A percentile compares a stretch with the other conserved stretches of the same genome.
These are phyloP conservation scores for Campopleginae sp. DNA, from an alignment of 2,888 invertebrate genomes.

Conservation along the genomic window DNA sequence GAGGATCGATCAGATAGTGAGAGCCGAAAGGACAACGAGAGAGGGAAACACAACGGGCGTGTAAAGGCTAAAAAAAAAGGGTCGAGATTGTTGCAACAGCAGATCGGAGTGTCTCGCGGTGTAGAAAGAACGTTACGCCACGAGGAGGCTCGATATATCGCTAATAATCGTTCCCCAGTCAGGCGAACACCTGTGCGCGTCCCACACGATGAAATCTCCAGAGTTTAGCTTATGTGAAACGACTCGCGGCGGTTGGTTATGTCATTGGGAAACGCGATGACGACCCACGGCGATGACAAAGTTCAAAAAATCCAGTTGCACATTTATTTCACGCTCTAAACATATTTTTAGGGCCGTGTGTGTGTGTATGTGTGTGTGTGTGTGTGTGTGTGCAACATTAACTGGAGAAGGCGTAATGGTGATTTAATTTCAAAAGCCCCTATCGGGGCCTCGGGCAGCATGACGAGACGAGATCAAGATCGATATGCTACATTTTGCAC, in stretches of 20 bases:
- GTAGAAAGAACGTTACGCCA: slow-evolving; percentile 52
- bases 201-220: slow-evolving; percentile 75
- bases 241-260: slow-evolving; percentile 26
- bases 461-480: slow-evolving; percentile 75
- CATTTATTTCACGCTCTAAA: background rate
- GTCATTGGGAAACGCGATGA: slow-evolving; percentile 33
- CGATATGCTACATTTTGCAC: slow-evolving; percentile 59
- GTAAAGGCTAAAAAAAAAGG: slow-evolving; percentile 25
- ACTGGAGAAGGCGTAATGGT: slow-evolving; percentile 77
- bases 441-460: slow-evolving; percentile 31
- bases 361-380: background rate
- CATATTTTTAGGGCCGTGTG: background rate
- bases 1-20: slow-evolving; percentile 47
- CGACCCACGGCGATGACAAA: slow-evolving; percentile 39
- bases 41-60: background rate
- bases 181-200: slow-evolving; percentile 79
- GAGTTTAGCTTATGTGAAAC: slow-evolving; percentile 49
- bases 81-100: slow-evolving; percentile 55
- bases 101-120: slow-evolving; percentile 39
- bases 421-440: slow-evolving; percentile 78
- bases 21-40: slow-evolving; percentile 4
- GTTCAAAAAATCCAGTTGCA: slow-evolving; percentile 4
- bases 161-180: slow-evolving; percentile 66
- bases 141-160: slow-evolving; percentile 43
- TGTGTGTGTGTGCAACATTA: slow-evolving; percentile 46